phyloP scores from a whole-genome alignment of 2,888 invertebrate species.

The Ashinkailepas kermadecensis region DNA sequence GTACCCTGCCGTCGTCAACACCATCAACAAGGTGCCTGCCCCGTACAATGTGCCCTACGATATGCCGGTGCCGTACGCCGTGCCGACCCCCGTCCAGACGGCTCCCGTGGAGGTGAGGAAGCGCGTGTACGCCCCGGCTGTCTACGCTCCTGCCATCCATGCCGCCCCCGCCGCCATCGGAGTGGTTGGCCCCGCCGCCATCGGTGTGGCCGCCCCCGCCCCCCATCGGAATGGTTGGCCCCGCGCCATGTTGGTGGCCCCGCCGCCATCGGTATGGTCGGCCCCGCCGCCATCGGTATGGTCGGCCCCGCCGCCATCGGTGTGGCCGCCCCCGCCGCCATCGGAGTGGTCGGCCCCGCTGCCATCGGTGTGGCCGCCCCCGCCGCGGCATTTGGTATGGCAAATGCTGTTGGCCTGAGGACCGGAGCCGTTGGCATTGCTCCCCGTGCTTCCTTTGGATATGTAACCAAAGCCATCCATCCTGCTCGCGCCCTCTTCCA shows the following conservation, averaged over 20 bases:
- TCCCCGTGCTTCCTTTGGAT: neutral
- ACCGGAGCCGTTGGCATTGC: neutral
- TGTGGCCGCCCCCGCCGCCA: too few relatives aligned
- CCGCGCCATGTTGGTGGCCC: too few relatives aligned
- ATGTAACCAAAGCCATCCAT: too few relatives aligned
- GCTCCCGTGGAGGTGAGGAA: neutral
- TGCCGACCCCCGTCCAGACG: neutral
- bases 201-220: neutral
- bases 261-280: too few relatives aligned
- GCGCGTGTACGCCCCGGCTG: conserved; percentile 9
- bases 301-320: too few relatives aligned
- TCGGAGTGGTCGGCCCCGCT: too few relatives aligned
- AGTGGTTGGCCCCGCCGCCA: neutral
- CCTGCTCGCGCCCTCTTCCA: too few relatives aligned
- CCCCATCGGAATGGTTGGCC: too few relatives aligned
- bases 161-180: neutral
- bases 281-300: too few relatives aligned
- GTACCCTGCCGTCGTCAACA: neutral
- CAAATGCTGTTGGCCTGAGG: too few relatives aligned
- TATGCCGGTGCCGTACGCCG: neutral
- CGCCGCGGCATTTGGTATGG: too few relatives aligned
- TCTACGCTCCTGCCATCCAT: neutral
- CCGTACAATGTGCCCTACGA: neutral
- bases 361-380: too few relatives aligned
- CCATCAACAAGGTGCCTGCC: neutral